Percentiles rank a stretch among this genome's conserved stretches.
Evolutionary conservation across 2,797 vertebrate genomes (phyloP).

Genomic region (Pantherophis vulpinus): DNA sequence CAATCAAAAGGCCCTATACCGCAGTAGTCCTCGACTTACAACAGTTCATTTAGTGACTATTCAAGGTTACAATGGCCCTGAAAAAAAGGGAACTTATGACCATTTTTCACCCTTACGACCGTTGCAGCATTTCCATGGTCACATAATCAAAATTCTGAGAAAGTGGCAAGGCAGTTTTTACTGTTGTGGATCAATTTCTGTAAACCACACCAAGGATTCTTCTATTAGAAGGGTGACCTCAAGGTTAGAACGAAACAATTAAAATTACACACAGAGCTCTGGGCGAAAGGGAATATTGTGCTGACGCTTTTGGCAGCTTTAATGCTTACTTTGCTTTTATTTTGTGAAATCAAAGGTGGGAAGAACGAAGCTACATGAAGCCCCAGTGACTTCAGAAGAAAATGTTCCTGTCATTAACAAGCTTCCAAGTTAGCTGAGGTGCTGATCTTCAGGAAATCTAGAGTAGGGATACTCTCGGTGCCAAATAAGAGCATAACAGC

Average conservation of each 20-base stretch:
- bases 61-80: too few relatives aligned
- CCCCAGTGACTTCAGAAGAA: constrained; percentile 1
- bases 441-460: not conserved
- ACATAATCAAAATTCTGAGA: too few relatives aligned
- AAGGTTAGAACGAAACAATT: not conserved
- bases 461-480: not conserved
- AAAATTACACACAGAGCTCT: not conserved
- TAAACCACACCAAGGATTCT: not conserved
- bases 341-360: too few relatives aligned
- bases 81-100: too few relatives aligned
- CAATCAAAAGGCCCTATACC: too few relatives aligned
- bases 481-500: not conserved
- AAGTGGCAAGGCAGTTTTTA: not conserved
- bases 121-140: too few relatives aligned
- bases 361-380: not conserved
- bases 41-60: too few relatives aligned
- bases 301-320: not conserved
- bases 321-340: not conserved
- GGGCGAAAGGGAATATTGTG: not conserved
- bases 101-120: too few relatives aligned
- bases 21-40: too few relatives aligned
- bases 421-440: not conserved
- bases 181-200: not conserved
- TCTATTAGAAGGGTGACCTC: not conserved
- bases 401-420: not conserved